Evolutionary conservation across 2,888 invertebrate genomes (phyloP), one percentile per base, ranked within the genome.

Genomic region (Zygogramma bicolorata): DNA sequence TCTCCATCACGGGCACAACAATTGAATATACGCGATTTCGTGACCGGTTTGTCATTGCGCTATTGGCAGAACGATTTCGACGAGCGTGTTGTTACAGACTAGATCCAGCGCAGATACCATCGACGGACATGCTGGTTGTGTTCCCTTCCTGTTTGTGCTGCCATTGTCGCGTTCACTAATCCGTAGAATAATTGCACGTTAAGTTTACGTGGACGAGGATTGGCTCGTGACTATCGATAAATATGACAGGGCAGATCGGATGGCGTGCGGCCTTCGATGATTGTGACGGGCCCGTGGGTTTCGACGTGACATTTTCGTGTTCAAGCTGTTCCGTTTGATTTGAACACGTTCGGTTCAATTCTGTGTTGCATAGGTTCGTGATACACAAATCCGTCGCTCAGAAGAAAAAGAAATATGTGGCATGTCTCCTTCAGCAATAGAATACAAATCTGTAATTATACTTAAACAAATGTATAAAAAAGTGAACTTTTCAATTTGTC

Each of bases 81-180:
- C 66, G 80, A 82, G 82, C 82, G 82, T 84, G 82, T 75, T 80
- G 82, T 82, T 77, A 75, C 63, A 65, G 58, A 69, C 29, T 70
- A 81, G 82, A 83, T 82, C 78, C 74, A 76, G 75, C 70, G 42
- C 71, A 67, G 75, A 75, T 75, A 75, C 53, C 69, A 53, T 53
- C 29, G 75, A 74, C 77, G 75, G 78, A 80, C 80, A 80, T 76
- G 79, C 75, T 81, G 78, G 78, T 77, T 73, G n/a, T 79, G 76
- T 79, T 79, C 80, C 78, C 79, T 79, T 81, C 75, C 76, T 77
- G 75, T 77, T 73, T 53, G 27, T 27, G 53, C 53, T 53, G 53
- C 66, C 69, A 75, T 78, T 76, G 79, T 78, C 76, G 76, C 75
- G 70, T 59, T 77, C 75, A 75, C 75, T 77, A 77, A 78, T 80